Conservation (phyloP, 2,113 vertebrate genomes). For the Notiomystis cincta region DNA sequence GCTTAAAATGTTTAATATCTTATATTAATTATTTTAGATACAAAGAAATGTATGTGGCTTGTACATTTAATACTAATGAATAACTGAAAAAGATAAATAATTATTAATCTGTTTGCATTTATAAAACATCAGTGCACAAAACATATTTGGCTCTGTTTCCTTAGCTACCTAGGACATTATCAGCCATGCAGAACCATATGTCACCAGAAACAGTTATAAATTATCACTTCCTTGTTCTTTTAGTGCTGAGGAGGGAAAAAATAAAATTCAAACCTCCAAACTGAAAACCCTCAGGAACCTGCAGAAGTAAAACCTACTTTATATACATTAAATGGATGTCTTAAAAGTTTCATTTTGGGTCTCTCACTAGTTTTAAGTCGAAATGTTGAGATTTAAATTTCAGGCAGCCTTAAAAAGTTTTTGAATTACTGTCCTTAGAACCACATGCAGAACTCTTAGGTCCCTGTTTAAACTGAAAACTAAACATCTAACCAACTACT, state of each 20-base stretch:
- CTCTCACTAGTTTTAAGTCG: not conserved
- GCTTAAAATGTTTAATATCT: not conserved
- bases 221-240: not conserved
- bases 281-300: not conserved
- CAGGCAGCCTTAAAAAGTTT: not conserved
- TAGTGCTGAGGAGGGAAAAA: not conserved
- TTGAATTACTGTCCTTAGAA: not conserved
- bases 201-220: not conserved
- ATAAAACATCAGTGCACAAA: not conserved
- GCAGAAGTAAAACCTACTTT: not conserved
- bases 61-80: not conserved
- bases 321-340: not conserved
- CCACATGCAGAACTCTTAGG: accelerated
- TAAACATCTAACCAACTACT: not conserved
- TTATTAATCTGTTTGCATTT: not conserved
- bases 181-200: not conserved
- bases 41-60: not conserved
- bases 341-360: not conserved
- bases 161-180: not conserved
- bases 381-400: not conserved
- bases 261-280: too few species aligned
- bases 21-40: not conserved
- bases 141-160: not conserved
- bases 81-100: not conserved
- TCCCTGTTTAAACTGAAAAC: not conserved